Conservation (phyloP, 2,797 vertebrate species). For the Echeneis naucrates region DNA sequence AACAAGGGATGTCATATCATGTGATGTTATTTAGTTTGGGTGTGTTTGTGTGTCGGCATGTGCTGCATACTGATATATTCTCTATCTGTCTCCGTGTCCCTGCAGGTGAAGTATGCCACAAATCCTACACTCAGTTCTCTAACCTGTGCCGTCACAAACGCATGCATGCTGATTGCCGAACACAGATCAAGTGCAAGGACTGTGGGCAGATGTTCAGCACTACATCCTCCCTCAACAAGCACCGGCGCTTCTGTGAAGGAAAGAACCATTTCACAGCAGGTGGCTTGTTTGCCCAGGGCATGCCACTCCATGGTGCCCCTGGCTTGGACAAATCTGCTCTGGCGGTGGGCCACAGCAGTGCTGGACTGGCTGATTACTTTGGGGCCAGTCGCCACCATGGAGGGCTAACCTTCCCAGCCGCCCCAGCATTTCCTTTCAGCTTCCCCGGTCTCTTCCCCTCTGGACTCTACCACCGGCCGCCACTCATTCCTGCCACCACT, state of each 20-base stretch:
- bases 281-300: conserved; percentile 97
- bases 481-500: conserved; percentile 91
- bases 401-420: conserved; percentile 96
- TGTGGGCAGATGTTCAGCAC: conserved; percentile 99
- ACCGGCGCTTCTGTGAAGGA: conserved; percentile 99
- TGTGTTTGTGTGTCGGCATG: conserved; percentile 18
- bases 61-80: conserved; percentile 51
- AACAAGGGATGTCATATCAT: conserved; percentile 49
- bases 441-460: conserved; percentile 98
- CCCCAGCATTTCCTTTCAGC: conserved; percentile 97
- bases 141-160: conserved; percentile 99
- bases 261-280: conserved; percentile 99
- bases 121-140: conserved; percentile 99
- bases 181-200: conserved; percentile 99
- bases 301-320: conserved; percentile 93
- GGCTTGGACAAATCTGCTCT: conserved; percentile 96
- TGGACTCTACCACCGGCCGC: conserved; percentile 97
- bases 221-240: conserved; percentile 99
- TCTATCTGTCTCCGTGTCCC: conserved; percentile 72
- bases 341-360: conserved; percentile 93
- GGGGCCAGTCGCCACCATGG: conserved; percentile 95
- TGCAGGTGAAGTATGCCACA: conserved; percentile 99
- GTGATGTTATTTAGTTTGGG: conserved; percentile 42
- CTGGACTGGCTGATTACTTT: conserved; percentile 98
- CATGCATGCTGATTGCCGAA: conserved; percentile 99